Conservation (phyloP, 1,140 invertebrate species). For the Cylas formicarius region DNA sequence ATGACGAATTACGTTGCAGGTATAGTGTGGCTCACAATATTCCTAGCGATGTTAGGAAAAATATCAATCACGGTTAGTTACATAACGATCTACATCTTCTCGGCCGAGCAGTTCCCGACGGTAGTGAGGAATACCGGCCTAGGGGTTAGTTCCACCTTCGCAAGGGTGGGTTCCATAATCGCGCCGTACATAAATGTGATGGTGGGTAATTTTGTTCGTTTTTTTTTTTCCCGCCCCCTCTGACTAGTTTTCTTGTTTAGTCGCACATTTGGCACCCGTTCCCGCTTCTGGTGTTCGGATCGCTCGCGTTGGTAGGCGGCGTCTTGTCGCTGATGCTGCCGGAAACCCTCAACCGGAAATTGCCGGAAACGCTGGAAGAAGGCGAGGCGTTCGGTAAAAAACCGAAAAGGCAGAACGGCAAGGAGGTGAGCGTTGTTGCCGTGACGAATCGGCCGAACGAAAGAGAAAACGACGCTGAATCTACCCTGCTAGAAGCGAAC, state of each 20-base stretch:
- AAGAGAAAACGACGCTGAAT: too few relatives aligned
- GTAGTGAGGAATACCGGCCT: slow-evolving; percentile 70
- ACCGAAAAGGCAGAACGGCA: too few relatives aligned
- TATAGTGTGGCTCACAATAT: slow-evolving; percentile 51
- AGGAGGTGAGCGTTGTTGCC: too few relatives aligned
- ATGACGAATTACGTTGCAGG: slow-evolving; percentile 49
- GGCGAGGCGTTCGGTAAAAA: slow-evolving; percentile 62
- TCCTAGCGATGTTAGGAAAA: slow-evolving; percentile 71
- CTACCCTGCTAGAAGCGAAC: too few relatives aligned
- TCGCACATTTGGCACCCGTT: slow-evolving; percentile 49
- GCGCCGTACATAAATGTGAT: slow-evolving; percentile 63
- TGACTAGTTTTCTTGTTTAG: background rate
- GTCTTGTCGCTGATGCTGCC: slow-evolving; percentile 60
- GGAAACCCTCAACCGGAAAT: slow-evolving; percentile 64
- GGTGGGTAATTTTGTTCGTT: slow-evolving; percentile 32
- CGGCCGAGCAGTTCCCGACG: slow-evolving; percentile 77
- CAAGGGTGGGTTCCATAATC: slow-evolving; percentile 66
- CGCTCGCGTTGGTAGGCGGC: slow-evolving; percentile 55
- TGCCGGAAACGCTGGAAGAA: slow-evolving; percentile 67
- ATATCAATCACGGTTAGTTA: slow-evolving; percentile 76
- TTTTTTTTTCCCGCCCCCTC: background rate
- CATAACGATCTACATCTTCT: slow-evolving; percentile 70
- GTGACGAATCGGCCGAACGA: too few relatives aligned
- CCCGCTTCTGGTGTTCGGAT: slow-evolving; percentile 65
- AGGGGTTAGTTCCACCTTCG: slow-evolving; percentile 67